Evolutionary conservation across 2,888 invertebrate species (phyloP).

Genomic region (Oligia latruncula): DNA sequence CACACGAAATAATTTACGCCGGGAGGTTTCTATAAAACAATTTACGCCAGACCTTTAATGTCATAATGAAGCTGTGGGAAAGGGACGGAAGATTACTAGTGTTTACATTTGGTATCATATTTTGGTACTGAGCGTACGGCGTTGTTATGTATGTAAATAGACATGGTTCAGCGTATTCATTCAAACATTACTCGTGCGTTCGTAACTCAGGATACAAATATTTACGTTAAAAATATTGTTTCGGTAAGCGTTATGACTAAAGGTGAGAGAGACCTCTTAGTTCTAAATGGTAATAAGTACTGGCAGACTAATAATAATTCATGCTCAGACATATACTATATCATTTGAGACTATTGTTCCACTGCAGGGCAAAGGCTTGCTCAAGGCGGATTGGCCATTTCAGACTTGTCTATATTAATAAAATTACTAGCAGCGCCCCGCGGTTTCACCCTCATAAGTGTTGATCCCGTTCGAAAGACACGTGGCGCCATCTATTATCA

Average conservation of each 20-base stretch:
- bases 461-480: too few relatives aligned
- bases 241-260: too few relatives aligned
- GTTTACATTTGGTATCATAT: slow-evolving; percentile 24
- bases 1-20: slow-evolving; percentile 51
- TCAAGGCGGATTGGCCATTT: background rate
- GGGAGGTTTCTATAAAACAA: slow-evolving; percentile 50
- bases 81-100: slow-evolving; percentile 31
- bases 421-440: too few relatives aligned
- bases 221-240: background rate
- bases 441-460: too few relatives aligned
- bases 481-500: too few relatives aligned
- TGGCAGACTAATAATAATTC: background rate
- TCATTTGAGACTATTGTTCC: too few relatives aligned
- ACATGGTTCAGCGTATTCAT: slow-evolving; percentile 17
- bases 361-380: background rate
- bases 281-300: background rate
- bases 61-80: slow-evolving; percentile 42
- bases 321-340: background rate
- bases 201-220: background rate
- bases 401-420: too few relatives aligned
- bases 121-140: slow-evolving; percentile 16
- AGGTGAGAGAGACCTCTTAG: background rate
- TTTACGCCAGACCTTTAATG: slow-evolving; percentile 36
- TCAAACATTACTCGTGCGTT: background rate
- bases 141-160: slow-evolving; percentile 21